phyloP scores from a whole-genome alignment of 2,797 vertebrate species.

The Champsocephalus esox region DNA sequence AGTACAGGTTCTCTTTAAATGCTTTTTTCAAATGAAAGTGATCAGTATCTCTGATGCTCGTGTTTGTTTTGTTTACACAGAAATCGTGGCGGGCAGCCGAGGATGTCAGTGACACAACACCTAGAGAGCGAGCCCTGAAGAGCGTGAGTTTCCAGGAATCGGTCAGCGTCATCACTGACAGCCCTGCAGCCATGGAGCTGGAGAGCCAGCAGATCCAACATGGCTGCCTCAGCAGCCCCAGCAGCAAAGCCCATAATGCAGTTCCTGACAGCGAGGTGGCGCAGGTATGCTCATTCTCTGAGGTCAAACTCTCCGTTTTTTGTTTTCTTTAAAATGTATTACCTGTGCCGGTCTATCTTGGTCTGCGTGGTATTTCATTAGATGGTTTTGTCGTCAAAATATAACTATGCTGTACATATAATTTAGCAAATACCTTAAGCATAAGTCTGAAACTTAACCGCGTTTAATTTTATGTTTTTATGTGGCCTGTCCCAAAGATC shows the following conservation, averaged over 20 bases:
- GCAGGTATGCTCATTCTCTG: constrained; percentile 71
- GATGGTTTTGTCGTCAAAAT: background rate
- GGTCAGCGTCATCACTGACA: constrained; percentile 84
- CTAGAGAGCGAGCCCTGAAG: constrained; percentile 85
- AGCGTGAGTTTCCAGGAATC: constrained; percentile 90
- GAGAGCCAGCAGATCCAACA: constrained; percentile 90
- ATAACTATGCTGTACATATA: too few relatives aligned
- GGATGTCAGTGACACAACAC: constrained; percentile 89
- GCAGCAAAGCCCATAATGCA: constrained; percentile 77
- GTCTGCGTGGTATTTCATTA: background rate
- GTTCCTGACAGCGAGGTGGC: constrained; percentile 90
- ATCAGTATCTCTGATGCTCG: constrained; percentile 3
- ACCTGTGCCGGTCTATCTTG: background rate
- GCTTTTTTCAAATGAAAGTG: background rate
- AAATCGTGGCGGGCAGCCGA: constrained; percentile 88
- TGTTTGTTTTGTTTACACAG: constrained; percentile 77
- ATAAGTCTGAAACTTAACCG: too few relatives aligned
- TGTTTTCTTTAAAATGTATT: background rate
- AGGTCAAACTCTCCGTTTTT: background rate
- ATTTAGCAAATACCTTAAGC: too few relatives aligned
- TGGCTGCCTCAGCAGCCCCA: constrained; percentile 73
- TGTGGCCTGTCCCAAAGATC: background rate
- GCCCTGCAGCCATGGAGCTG: constrained; percentile 91
- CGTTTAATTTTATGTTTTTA: too few relatives aligned
- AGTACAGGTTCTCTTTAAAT: background rate